phyloP scores from a whole-genome alignment of 2,888 invertebrate species.

The Kryphioiulus occultus region DNA sequence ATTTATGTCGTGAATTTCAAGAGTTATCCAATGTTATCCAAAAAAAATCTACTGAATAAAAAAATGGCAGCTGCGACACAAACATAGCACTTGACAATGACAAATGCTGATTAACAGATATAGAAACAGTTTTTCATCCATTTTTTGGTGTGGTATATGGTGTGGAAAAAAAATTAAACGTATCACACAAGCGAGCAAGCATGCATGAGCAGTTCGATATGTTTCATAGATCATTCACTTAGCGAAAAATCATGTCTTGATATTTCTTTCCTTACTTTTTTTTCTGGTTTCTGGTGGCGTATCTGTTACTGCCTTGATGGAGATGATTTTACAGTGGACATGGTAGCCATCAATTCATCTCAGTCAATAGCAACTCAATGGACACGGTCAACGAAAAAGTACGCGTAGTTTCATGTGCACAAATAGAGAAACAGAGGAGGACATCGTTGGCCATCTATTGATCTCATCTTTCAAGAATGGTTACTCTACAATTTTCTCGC shows the following conservation, averaged over 20 bases:
- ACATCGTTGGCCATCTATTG: slow-evolving; percentile 39
- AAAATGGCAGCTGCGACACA: not conserved
- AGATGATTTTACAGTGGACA: slow-evolving; percentile 44
- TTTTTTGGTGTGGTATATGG: not conserved
- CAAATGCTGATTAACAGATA: slow-evolving; percentile 37
- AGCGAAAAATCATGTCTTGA: not conserved
- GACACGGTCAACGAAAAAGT: not conserved
- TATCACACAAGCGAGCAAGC: not conserved
- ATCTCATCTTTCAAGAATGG: slow-evolving; percentile 43
- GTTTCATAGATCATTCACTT: slow-evolving; percentile 22
- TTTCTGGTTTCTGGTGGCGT: not conserved
- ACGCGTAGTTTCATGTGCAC: slow-evolving; percentile 15
- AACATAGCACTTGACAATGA: slow-evolving; percentile 20
- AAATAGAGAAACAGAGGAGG: slow-evolving; percentile 3
- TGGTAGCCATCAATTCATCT: slow-evolving; percentile 43
- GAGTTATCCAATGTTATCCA: too few species aligned
- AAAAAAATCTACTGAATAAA: too few species aligned
- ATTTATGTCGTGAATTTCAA: not conserved
- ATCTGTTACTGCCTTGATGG: slow-evolving; percentile 33
- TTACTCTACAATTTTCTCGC: slow-evolving; percentile 45
- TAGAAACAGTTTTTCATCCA: not conserved
- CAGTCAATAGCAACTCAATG: slow-evolving; percentile 33
- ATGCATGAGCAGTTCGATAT: not conserved
- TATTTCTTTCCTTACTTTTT: slow-evolving; percentile 12
- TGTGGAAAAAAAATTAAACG: not conserved